These are phyloP conservation scores for Chironomus tepperi DNA, from an alignment of 1,140 invertebrate species.

Conservation along the genomic window DNA sequence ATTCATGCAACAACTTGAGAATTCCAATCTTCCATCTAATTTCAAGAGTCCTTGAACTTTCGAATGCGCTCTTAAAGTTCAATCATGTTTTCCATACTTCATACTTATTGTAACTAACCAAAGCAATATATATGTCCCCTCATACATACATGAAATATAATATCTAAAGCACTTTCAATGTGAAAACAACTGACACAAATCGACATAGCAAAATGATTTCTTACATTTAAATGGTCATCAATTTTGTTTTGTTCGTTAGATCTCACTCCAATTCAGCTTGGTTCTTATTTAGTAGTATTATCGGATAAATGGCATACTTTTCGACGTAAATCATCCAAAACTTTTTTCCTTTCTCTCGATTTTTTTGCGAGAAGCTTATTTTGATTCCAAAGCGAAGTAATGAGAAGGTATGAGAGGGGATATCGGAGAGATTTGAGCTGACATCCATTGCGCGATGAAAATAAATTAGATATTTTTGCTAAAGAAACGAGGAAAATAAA, in stretches of 20 bases:
- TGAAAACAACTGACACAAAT: conserved; percentile 21
- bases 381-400: not conserved
- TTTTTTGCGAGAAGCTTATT: not conserved
- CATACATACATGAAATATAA: no score
- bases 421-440: not conserved
- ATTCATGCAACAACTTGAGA: no score
- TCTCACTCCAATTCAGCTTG: not conserved
- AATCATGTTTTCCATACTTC: no score
- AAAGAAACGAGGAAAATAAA: not conserved
- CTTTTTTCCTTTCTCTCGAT: not conserved
- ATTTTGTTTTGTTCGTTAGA: not conserved
- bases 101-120: no score
- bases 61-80: no score
- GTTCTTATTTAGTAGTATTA: not conserved
- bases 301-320: conserved; percentile 6
- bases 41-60: no score
- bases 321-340: not conserved
- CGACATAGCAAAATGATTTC: conserved; percentile 15
- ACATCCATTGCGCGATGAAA: not conserved
- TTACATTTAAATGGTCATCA: conserved; percentile 23
- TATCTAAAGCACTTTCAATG: not conserved
- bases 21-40: no score
- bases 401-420: not conserved
- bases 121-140: no score
- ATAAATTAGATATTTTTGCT: not conserved